Evolutionary conservation across 30 jellyfish, hydroid and myxozoan species (phyloP), one percentile per base, ranked within the genome.

Genomic region (Nemopilema nomurai): DNA sequence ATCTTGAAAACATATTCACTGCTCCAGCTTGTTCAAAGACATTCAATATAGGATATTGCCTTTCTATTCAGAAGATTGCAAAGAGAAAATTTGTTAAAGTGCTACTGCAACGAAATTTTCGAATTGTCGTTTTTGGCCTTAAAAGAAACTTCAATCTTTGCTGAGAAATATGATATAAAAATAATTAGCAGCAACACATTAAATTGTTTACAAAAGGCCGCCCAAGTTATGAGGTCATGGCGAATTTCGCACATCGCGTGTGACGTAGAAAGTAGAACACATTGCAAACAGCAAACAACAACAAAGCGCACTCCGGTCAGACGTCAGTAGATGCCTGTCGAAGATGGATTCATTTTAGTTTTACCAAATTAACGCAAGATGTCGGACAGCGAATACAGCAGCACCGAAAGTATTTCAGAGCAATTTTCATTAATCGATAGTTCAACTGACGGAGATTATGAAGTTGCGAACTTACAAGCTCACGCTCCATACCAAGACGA

Each of bases 401-500:
- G 80, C 62, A 69, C 30, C 52, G 80, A 26, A 29, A 69, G 62
- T 69, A n/a, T 69, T 26, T 30, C 80, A 23, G 53, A 69, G 62
- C 80, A 69, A 69, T 69, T 50, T 8, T 13, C 51, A 16, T 69
- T 50, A 7, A 30, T 23, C 63, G 25, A 30, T 20, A 23, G 62
- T 24, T 69, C 80, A 26, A 69, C 62, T n/a, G 80, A 69, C 41
- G 63, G 41, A 69, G 80, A 65, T 65, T 65, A 65, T 65, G 75
- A 28, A 7, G 75, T 65, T 65, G 75, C 21, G 19, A 65, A 65
- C 75, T 28, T 65, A 28, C 75, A 65, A 65, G 75, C 80, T 69
- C 80, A 69, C 84, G 84, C 69, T 33, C 84, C 84, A 16, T 74
- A 74, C 51, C 73, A 75, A 41, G 49, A 29, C 85, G 85, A 75